These are phyloP conservation scores for Orchesellides sinensis DNA, from an alignment of 2,888 invertebrate genomes.

Conservation along the genomic window DNA sequence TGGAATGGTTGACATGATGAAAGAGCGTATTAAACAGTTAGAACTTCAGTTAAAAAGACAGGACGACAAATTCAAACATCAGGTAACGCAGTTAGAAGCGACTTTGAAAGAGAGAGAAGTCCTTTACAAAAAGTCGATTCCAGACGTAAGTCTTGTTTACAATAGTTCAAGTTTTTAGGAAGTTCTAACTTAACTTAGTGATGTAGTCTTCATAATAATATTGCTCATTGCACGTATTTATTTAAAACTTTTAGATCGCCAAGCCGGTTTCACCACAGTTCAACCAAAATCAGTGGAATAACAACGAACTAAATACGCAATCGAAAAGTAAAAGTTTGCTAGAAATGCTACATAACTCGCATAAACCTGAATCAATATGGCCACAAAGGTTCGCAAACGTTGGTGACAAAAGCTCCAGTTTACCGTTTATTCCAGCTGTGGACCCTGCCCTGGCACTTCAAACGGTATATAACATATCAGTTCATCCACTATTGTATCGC, in stretches of 20 bases:
- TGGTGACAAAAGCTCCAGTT: conserved; percentile 67
- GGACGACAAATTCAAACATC: conserved; percentile 67
- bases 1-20: conserved; percentile 67
- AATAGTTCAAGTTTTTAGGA: not conserved
- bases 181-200: not conserved
- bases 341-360: conserved; percentile 65
- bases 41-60: conserved; percentile 77
- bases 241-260: conserved; percentile 14
- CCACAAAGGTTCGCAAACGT: conserved; percentile 61
- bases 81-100: conserved; percentile 69
- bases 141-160: conserved; percentile 60
- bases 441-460: conserved; percentile 55
- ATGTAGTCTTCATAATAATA: too few species aligned
- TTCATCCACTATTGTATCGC: too few species aligned
- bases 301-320: conserved; percentile 48
- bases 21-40: conserved; percentile 62
- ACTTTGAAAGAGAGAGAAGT: conserved; percentile 80
- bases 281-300: conserved; percentile 39
- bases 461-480: conserved; percentile 49
- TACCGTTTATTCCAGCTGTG: conserved; percentile 68
- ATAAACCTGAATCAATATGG: conserved; percentile 61
- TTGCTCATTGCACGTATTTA: too few species aligned
- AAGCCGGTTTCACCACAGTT: conserved; percentile 58
- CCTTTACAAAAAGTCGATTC: conserved; percentile 76
- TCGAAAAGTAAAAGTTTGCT: conserved; percentile 66